Base-by-base conservation (phyloP, 2,113 vertebrate genomes). In the Clarias magur region DNA sequence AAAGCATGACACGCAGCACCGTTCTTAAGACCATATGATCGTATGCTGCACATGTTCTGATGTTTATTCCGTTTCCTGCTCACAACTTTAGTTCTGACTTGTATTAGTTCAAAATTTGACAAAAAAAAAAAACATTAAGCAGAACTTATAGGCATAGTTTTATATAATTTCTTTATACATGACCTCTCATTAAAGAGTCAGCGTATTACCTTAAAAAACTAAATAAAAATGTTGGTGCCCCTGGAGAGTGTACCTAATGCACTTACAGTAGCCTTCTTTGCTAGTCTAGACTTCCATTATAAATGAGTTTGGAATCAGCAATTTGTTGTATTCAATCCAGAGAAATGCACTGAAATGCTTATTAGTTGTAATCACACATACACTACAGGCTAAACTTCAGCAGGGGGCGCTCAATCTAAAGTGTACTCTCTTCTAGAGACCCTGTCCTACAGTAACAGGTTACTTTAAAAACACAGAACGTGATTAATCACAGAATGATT, bases 381-480 rank as follows among this genome's bases (percentile, higher is more conserved):
- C 25, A 3, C 53, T 19, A 62, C 30, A 15, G 30, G 62, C 59
- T 59, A 60, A 80, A 81, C 79, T 81, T 38, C 30, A 62, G 62
- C 38, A 81, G 79, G 79, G 79, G 79, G 79, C 79, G 79, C 79
- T 81, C 79, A 42, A 81, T 30, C 79, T 81, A 81, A 62, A 38
- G 30, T 42, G 30, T 38, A 25, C 59, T 81, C 79, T 81, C 79
- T 21, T 81, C 79, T 25, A 81, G 79, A 62, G 59, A 60, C 79
- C 57, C 30, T 81, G 79, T 62, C 57, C 15, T 42, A 42, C 57
- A 81, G 59, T 25, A 81, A 81, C 79, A 34, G 34, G 57, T 62
- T 38, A 12, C 12, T 42, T 60, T 13, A 81, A 62, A 62, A 62
- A 62, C 25, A 23, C 19, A 30, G 8, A 62, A 62, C 11, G 27